Percentiles rank a stretch among this genome's conserved stretches.
Evolutionary conservation across 2,888 invertebrate genomes (phyloP).

Genomic region (Catocala fraxini): DNA sequence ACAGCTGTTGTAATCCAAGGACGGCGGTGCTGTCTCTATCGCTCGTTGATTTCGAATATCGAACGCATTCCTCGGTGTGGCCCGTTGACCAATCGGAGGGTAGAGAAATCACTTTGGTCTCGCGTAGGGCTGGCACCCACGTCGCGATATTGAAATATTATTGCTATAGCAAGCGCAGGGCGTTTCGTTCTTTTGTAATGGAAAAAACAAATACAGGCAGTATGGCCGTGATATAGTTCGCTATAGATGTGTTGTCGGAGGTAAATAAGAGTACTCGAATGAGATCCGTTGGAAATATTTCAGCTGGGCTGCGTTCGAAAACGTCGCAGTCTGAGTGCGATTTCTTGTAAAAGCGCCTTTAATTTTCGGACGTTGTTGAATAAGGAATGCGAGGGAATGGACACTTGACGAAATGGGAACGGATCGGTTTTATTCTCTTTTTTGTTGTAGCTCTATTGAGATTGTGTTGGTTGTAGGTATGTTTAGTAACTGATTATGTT

Average conservation of each 20-base stretch:
- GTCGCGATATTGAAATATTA: slow-evolving; percentile 84
- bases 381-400: slow-evolving; percentile 77
- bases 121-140: slow-evolving; percentile 71
- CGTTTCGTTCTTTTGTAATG: slow-evolving; percentile 83
- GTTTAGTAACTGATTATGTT: not conserved
- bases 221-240: slow-evolving; percentile 57
- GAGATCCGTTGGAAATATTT: slow-evolving; percentile 75
- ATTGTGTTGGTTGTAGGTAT: slow-evolving; percentile 16
- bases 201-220: slow-evolving; percentile 82
- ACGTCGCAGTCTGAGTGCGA: slow-evolving; percentile 78
- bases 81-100: slow-evolving; percentile 70
- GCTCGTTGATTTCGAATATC: slow-evolving; percentile 62
- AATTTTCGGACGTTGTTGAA: slow-evolving; percentile 82
- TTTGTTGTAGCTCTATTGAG: slow-evolving; percentile 45
- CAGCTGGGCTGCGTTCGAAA: slow-evolving; percentile 61
- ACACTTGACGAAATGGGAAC: slow-evolving; percentile 59
- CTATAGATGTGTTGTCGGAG: slow-evolving; percentile 53
- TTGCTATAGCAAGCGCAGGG: slow-evolving; percentile 74
- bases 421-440: slow-evolving; percentile 40
- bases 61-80: slow-evolving; percentile 58
- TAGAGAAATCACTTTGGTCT: slow-evolving; percentile 76
- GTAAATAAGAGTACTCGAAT: slow-evolving; percentile 81
- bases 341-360: slow-evolving; percentile 82
- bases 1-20: not conserved
- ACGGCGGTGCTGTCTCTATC: slow-evolving; percentile 60